phyloP scores from a whole-genome alignment of 1,140 invertebrate species.

The Cotesia chilonis region DNA sequence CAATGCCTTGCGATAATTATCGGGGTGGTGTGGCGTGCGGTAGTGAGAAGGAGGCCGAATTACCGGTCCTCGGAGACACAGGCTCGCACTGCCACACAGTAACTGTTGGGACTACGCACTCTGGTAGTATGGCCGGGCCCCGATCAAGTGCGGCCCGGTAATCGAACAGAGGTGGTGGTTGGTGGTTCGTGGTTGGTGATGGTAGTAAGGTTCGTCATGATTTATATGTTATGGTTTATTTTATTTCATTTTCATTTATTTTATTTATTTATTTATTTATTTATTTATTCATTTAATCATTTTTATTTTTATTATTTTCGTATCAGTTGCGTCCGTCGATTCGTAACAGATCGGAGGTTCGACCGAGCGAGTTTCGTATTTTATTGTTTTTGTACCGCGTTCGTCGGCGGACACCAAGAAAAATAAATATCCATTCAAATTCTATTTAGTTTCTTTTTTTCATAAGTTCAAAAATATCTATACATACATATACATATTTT shows the following conservation, averaged over 20 bases:
- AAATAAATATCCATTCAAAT: constrained; percentile 24
- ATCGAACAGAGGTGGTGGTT: constrained; percentile 44
- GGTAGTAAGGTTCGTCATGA: constrained; percentile 41
- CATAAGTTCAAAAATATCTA: too few relatives aligned
- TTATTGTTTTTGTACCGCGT: constrained; percentile 10
- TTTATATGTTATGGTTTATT: constrained; percentile 43
- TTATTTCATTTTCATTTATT: constrained; percentile 15
- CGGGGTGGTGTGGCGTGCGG: constrained; percentile 66
- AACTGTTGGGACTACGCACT: constrained; percentile 65
- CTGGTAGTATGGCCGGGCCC: constrained; percentile 53
- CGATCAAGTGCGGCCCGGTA: constrained; percentile 44
- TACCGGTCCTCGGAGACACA: constrained; percentile 66
- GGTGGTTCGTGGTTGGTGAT: constrained; percentile 38
- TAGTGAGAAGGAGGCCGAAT: constrained; percentile 64
- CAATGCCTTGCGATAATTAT: constrained; percentile 64
- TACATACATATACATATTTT: too few relatives aligned
- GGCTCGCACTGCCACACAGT: constrained; percentile 67
- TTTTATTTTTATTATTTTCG: constrained; percentile 6
- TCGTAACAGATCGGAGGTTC: constrained; percentile 48
- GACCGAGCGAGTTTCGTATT: constrained; percentile 56
- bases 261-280: neutral
- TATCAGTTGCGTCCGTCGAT: neutral
- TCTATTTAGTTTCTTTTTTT: constrained; percentile 10
- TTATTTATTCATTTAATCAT: neutral
- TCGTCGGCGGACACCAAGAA: constrained; percentile 27